A percentile compares a stretch with the other conserved stretches of the same genome.
phyloP scores from a whole-genome alignment of 2,113 vertebrate species.

The Zosterops japonicus region DNA sequence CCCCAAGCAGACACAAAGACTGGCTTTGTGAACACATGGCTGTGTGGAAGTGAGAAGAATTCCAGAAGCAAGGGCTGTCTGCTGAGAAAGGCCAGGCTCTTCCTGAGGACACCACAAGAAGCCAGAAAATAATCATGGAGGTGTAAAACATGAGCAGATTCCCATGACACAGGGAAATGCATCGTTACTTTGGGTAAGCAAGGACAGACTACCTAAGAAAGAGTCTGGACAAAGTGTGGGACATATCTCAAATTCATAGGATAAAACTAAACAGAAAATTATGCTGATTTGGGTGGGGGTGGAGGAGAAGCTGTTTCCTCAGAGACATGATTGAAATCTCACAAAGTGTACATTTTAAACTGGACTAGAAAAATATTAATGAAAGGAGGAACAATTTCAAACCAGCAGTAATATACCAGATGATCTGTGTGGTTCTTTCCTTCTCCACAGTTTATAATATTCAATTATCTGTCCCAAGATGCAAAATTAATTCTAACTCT shows the following conservation, averaged over 20 bases:
- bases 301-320: neutral
- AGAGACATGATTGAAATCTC: neutral
- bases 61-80: slow-evolving; percentile 13
- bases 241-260: neutral
- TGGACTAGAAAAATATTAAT: neutral
- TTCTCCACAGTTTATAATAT: neutral
- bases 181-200: neutral
- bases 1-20: slow-evolving; percentile 12
- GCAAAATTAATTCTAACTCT: neutral
- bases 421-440: neutral
- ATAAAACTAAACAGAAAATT: neutral
- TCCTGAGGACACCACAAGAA: accelerated
- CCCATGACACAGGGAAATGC: neutral
- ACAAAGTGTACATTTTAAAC: neutral
- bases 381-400: neutral
- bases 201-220: neutral
- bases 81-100: neutral
- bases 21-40: neutral
- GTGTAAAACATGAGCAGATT: neutral
- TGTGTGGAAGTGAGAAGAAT: neutral
- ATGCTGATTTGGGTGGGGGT: neutral
- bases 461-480: neutral
- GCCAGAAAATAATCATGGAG: neutral
- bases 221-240: neutral
- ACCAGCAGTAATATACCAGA: neutral